Evolutionary conservation across 2,888 invertebrate genomes (phyloP).

Genomic region (Sclerodermus sp.): DNA sequence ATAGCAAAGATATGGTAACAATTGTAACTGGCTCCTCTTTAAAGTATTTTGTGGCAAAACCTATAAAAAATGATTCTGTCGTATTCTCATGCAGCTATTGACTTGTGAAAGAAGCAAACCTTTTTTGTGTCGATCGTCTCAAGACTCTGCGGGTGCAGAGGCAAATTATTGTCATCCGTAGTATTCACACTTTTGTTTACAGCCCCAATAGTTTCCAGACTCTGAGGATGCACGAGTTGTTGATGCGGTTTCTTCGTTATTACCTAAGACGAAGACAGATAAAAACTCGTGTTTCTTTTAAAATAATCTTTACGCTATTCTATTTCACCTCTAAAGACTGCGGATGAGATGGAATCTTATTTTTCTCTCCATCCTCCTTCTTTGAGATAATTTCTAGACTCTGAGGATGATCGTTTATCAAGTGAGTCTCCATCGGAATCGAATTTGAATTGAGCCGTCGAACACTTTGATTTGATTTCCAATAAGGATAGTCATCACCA

Average conservation of each 20-base stretch:
- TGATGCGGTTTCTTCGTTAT: conserved; percentile 50
- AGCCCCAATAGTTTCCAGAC: conserved; percentile 53
- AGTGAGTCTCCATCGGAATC: conserved; percentile 48
- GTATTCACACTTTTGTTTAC: conserved; percentile 47
- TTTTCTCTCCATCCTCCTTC: conserved; percentile 48
- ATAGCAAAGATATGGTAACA: conserved; percentile 61
- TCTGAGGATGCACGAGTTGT: conserved; percentile 52
- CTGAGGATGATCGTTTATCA: conserved; percentile 50
- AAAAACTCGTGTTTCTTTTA: neutral
- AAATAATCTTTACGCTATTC: neutral
- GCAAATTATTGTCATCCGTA: conserved; percentile 63
- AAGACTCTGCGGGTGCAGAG: conserved; percentile 80
- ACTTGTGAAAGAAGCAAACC: conserved; percentile 21
- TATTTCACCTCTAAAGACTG: conserved; percentile 49
- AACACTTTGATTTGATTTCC: conserved; percentile 52
- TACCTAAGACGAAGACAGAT: conserved; percentile 30
- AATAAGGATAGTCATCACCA: conserved; percentile 48
- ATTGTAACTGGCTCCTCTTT: conserved; percentile 51
- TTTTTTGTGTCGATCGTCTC: conserved; percentile 67
- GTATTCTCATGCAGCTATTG: too few relatives aligned
- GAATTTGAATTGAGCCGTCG: conserved; percentile 48
- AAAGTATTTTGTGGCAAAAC: conserved; percentile 51
- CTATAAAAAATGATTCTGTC: conserved; percentile 27
- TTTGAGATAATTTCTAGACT: conserved; percentile 53
- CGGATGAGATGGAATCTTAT: conserved; percentile 54